Percentiles rank a stretch among this genome's conserved stretches.
These are phyloP conservation scores for Sinelater perroti DNA, from an alignment of 2,888 invertebrate species.

Conservation along the genomic window DNA sequence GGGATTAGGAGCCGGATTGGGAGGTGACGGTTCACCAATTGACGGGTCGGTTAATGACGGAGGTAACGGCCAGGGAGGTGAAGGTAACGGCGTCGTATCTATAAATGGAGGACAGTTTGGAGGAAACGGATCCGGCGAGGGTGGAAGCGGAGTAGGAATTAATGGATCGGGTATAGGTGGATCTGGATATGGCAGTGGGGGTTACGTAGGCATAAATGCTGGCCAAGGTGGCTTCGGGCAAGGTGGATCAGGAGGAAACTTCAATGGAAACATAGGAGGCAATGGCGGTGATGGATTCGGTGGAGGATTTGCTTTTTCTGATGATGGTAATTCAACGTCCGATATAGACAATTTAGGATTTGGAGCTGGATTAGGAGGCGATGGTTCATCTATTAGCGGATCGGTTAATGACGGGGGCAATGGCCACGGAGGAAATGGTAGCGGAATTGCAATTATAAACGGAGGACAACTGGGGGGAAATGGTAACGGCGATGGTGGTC, in stretches of 20 bases:
- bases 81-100: neutral
- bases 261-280: neutral
- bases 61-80: neutral
- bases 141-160: neutral
- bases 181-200: neutral
- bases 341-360: no score
- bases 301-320: no score
- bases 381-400: neutral
- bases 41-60: neutral
- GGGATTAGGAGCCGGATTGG: neutral
- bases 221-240: neutral
- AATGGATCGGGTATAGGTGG: slow-evolving; percentile 1
- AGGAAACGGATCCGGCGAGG: neutral
- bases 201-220: neutral
- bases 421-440: neutral
- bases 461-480: neutral
- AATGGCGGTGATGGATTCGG: neutral
- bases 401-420: neutral
- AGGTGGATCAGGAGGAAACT: neutral
- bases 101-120: neutral
- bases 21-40: slow-evolving; percentile 1
- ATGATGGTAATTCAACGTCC: no score
- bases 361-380: slow-evolving; percentile 2
- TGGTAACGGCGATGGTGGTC: neutral
- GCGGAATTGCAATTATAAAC: neutral